Evolutionary conservation across 2,888 invertebrate species (phyloP), one percentile per base, ranked within the genome.

Genomic region (Hypomecis atomaria): DNA sequence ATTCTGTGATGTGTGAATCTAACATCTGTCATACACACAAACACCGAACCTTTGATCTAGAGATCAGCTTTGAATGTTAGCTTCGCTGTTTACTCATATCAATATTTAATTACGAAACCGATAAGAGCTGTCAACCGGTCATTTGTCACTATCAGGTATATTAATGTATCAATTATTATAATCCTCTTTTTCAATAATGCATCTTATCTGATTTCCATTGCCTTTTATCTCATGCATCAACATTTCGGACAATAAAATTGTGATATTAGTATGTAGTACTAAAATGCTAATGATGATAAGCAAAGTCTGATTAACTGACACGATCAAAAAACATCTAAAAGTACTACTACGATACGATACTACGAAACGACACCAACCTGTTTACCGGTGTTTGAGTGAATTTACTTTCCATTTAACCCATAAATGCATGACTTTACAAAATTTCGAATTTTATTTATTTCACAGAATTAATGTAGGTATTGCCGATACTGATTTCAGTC

Each of bases 1-100:
- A 64, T 47, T 52, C 56, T 59, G 59, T 71, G 60, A 70, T 67
- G 57, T 67, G 68, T 69, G 72, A 67, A 69, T 66, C 60, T 66
- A 61, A 59, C 65, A 63, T 59, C 63, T 64, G 69, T 67, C 65
- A 66, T 48, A 62, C 23, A 23, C 23, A 23, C 23, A 23, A 23
- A 23, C 23, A 57, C 44, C 63, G 67, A 60, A 62, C 62, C 54
- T 62, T 56, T 52, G 50, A 59, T 49, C 54, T 67, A 62, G 37
- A 53, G 64, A 63, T 63, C 55, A 62, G 43, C 59, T 64, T 59
- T 68, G 64, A 65, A 67, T 66, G 65, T 66, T 9, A n/a, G 9
- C 33, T 44, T 38, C 34, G 44, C 13, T 54, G 47, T 10, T 43
- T 48, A 43, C 4, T 49, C n/a, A 37, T 55, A 54, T 42, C 40